These are phyloP conservation scores for Sialia sialis DNA, from an alignment of 2,113 vertebrate species.

Conservation along the genomic window DNA sequence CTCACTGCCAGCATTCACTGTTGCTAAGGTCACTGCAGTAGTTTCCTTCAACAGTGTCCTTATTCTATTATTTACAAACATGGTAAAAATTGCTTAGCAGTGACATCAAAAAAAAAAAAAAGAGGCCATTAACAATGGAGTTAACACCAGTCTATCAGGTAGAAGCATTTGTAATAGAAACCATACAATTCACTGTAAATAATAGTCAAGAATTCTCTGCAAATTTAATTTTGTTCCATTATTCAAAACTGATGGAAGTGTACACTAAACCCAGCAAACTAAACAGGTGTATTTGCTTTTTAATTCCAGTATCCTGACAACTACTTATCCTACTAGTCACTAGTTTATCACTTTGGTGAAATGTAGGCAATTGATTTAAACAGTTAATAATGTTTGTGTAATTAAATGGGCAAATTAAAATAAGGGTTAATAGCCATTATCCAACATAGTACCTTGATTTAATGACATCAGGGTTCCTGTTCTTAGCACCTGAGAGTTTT, in stretches of 20 bases:
- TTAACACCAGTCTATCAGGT: background rate
- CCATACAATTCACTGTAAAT: background rate
- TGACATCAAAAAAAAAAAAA: background rate
- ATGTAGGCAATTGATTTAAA: background rate
- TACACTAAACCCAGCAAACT: background rate
- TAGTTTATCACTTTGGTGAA: background rate
- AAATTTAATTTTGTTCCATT: background rate
- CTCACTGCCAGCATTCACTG: background rate
- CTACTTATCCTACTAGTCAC: background rate
- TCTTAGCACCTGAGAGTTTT: background rate
- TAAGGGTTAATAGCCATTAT: background rate
- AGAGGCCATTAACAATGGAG: background rate
- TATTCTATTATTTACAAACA: conserved; percentile 1
- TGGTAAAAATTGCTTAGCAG: background rate
- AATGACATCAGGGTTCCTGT: background rate
- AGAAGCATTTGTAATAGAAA: background rate
- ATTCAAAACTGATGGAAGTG: background rate
- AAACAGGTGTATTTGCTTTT: background rate
- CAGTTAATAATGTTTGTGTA: background rate
- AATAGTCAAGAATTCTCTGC: background rate
- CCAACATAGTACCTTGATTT: background rate
- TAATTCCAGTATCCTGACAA: background rate
- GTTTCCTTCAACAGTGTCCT: background rate
- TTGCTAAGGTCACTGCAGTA: background rate
- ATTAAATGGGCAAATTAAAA: background rate